Evolutionary conservation across 2,797 vertebrate genomes (phyloP).

Genomic region (Ataeniobius toweri): DNA sequence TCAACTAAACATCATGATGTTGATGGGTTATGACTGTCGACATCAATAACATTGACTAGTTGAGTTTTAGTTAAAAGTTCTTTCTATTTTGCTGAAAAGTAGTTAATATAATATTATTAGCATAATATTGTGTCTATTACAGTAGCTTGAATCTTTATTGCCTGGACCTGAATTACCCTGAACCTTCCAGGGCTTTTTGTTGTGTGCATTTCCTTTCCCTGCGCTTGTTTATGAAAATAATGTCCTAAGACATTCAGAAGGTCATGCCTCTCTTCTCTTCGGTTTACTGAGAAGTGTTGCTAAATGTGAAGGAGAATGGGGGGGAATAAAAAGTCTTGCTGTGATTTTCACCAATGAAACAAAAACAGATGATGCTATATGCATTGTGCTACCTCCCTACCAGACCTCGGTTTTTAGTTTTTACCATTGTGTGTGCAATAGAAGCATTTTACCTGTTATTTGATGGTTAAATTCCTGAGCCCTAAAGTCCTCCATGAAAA

Average conservation of each 20-base stretch:
- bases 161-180: background rate
- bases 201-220: background rate
- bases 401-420: background rate
- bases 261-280: background rate
- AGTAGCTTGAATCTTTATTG: background rate
- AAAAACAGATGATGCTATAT: background rate
- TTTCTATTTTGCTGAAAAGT: background rate
- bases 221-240: background rate
- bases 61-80: background rate
- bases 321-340: background rate
- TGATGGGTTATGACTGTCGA: background rate
- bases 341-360: background rate
- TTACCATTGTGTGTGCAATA: background rate
- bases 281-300: background rate
- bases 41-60: background rate
- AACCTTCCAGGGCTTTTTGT: background rate
- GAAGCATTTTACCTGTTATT: background rate
- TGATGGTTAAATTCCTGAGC: background rate
- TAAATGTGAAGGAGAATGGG: background rate
- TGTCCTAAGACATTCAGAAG: background rate
- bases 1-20: background rate
- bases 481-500: background rate
- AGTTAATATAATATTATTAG: background rate
- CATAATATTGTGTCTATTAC: background rate
- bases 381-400: background rate